phyloP scores from a whole-genome alignment of 2,113 vertebrate species.

The Shinisaurus crocodilurus region DNA sequence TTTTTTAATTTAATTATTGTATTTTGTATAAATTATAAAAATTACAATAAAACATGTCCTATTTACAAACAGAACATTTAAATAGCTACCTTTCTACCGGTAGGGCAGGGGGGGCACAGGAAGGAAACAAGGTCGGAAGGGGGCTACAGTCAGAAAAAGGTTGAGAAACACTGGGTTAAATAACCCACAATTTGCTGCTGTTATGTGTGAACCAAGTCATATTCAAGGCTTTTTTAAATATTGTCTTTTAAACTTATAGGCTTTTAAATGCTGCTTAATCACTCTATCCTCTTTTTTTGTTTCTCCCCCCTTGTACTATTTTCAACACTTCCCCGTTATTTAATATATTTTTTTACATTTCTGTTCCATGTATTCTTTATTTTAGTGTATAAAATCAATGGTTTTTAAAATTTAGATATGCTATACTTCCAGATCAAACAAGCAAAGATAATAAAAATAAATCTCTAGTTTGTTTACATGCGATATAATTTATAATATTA shows the following conservation, averaged over 20 bases:
- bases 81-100: too few species aligned
- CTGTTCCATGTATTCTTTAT: neutral
- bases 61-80: too few species aligned
- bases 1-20: too few species aligned
- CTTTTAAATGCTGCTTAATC: constrained; percentile 21
- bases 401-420: neutral
- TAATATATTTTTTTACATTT: neutral
- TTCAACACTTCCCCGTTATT: constrained; percentile 29
- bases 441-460: neutral
- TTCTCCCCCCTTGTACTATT: constrained; percentile 17
- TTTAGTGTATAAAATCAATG: neutral
- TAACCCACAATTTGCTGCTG: too few species aligned
- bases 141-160: too few species aligned
- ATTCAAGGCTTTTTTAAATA: neutral
- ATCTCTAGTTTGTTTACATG: constrained; percentile 4
- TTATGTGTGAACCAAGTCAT: neutral
- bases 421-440: neutral
- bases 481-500: constrained; percentile 20
- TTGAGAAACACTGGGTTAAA: too few species aligned
- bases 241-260: neutral
- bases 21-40: too few species aligned
- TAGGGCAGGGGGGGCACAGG: too few species aligned
- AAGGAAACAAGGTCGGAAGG: too few species aligned
- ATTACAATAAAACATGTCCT: too few species aligned
- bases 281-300: constrained; percentile 6